Evolutionary conservation across 2,113 vertebrate genomes (phyloP).

Genomic region (Uria aalge): DNA sequence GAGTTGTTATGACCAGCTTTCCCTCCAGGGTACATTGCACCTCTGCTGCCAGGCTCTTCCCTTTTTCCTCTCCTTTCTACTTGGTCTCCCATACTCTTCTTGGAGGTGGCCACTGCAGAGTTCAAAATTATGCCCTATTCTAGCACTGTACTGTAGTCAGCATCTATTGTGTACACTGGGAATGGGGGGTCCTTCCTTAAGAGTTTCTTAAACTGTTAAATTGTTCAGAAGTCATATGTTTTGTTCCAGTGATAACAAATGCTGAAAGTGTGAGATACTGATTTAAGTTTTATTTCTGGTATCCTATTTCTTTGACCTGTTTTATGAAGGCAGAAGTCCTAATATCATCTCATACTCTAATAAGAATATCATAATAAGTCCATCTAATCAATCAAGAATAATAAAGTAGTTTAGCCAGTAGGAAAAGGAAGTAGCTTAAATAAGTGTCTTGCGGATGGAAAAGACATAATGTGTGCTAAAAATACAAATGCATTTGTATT

Average conservation of each 20-base stretch:
- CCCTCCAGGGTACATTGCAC: not conserved
- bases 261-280: not conserved
- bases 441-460: not conserved
- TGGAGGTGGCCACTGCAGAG: not conserved
- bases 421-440: not conserved
- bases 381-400: not conserved
- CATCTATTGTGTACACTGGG: rapidly evolving
- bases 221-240: not conserved
- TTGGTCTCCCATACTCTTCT: not conserved
- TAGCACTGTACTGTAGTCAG: not conserved
- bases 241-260: not conserved
- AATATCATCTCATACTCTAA: not conserved
- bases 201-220: not conserved
- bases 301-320: not conserved
- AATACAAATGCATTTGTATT: not conserved
- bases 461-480: not conserved
- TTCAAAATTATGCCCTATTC: not conserved
- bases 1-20: not conserved
- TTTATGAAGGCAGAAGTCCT: not conserved
- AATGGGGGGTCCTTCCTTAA: not conserved
- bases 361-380: not conserved
- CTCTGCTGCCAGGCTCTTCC: not conserved
- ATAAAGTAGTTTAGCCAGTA: not conserved
- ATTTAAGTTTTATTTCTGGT: not conserved
- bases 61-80: not conserved